Evolutionary conservation across 2,113 vertebrate genomes (phyloP).

Genomic region (Festucalex cinctus): DNA sequence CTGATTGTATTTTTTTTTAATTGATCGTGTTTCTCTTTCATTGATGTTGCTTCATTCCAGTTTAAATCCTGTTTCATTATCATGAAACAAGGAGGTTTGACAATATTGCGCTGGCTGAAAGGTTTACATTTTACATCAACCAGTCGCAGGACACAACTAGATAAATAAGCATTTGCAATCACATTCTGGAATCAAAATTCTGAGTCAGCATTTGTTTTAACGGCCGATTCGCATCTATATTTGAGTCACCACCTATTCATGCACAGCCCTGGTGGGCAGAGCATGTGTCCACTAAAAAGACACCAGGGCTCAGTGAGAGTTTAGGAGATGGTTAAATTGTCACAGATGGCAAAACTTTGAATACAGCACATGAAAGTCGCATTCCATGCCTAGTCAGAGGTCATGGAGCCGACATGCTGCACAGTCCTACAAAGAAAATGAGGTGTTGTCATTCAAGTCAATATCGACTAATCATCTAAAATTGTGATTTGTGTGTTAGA

Average conservation of each 20-base stretch:
- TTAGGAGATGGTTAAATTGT: background rate
- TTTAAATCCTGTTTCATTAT: too few relatives aligned
- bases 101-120: too few relatives aligned
- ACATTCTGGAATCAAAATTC: too few relatives aligned
- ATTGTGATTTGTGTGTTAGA: background rate
- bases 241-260: slow-evolving; percentile 61
- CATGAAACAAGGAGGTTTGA: too few relatives aligned
- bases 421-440: slow-evolving; percentile 20
- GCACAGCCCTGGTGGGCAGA: slow-evolving; percentile 51
- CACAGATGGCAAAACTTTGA: slow-evolving; percentile 68
- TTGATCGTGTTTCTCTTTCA: too few relatives aligned
- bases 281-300: slow-evolving; percentile 43
- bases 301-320: background rate
- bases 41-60: too few relatives aligned
- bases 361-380: slow-evolving; percentile 56
- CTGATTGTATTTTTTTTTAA: too few relatives aligned
- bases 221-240: too few relatives aligned
- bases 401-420: slow-evolving; percentile 48
- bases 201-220: too few relatives aligned
- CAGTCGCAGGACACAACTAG: too few relatives aligned
- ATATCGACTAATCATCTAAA: background rate
- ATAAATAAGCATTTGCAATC: too few relatives aligned
- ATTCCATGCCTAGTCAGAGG: slow-evolving; percentile 53
- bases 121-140: too few relatives aligned
- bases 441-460: slow-evolving; percentile 18